Evolutionary conservation across 64 coral and sea anemone genomes (phyloP).

Genomic region (Actinia tenebrosa): DNA sequence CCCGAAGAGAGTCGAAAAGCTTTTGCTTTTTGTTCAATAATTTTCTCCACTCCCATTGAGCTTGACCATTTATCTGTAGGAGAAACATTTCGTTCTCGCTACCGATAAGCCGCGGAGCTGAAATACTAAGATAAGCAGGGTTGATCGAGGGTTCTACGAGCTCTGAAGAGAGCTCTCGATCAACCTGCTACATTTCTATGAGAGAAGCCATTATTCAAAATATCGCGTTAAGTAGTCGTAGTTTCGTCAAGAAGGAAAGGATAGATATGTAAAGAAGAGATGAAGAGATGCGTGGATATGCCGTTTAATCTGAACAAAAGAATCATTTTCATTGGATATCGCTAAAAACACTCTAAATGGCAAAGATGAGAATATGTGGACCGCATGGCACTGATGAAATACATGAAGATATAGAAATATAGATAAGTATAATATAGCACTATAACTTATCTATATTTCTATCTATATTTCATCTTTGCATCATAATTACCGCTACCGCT

Average conservation of each 20-base stretch:
- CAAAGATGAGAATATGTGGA: no score
- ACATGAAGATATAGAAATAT: not conserved
- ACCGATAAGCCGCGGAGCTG: not conserved
- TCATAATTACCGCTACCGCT: no score
- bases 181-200: constrained; percentile 19
- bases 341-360: not conserved
- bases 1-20: no score
- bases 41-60: no score
- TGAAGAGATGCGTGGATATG: not conserved
- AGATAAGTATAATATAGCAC: no score
- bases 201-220: constrained; percentile 14
- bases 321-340: not conserved
- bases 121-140: constrained; percentile 31
- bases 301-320: not conserved
- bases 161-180: constrained; percentile 35
- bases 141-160: constrained; percentile 43
- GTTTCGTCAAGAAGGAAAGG: not conserved
- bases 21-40: not conserved
- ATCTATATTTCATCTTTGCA: no score
- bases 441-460: no score
- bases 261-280: not conserved
- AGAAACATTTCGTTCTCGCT: not conserved
- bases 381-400: no score
- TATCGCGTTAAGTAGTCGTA: not conserved
- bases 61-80: no score